A percentile compares a stretch with the other conserved stretches of the same genome.
Evolutionary conservation across 2,113 vertebrate genomes (phyloP).

Genomic region (Oxyruncus cristatus): DNA sequence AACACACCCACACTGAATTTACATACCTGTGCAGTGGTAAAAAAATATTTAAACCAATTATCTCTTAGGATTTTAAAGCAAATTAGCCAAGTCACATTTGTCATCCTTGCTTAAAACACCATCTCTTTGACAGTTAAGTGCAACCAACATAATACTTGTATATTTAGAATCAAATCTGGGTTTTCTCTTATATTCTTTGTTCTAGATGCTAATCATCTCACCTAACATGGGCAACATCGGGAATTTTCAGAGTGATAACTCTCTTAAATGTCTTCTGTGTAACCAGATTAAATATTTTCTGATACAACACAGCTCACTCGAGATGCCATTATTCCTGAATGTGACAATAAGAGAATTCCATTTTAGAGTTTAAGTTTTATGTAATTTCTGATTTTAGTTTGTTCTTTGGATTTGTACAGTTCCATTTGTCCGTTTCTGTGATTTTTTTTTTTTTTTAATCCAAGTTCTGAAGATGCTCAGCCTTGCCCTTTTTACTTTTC

Average conservation of each 20-base stretch:
- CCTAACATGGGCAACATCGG: background rate
- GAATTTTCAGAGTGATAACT: background rate
- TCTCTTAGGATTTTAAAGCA: background rate
- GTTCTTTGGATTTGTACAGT: background rate
- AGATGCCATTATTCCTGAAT: background rate
- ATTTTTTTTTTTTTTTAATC: background rate
- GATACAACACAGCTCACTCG: background rate
- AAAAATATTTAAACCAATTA: background rate
- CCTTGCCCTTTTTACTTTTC: background rate
- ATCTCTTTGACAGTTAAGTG: background rate
- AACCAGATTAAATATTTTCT: background rate
- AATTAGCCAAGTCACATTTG: background rate
- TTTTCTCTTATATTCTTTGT: background rate
- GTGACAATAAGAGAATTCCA: background rate
- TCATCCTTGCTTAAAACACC: background rate
- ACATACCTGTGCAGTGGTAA: background rate
- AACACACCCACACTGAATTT: background rate
- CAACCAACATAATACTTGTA: background rate
- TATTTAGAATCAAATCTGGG: background rate
- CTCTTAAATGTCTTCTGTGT: background rate
- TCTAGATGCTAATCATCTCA: background rate
- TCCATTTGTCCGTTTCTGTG: background rate
- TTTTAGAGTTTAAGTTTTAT: background rate
- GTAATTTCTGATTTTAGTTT: background rate
- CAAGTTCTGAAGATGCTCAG: background rate